These are phyloP conservation scores for Latrodectus geometricus DNA, from an alignment of 1,140 invertebrate species.

Conservation along the genomic window DNA sequence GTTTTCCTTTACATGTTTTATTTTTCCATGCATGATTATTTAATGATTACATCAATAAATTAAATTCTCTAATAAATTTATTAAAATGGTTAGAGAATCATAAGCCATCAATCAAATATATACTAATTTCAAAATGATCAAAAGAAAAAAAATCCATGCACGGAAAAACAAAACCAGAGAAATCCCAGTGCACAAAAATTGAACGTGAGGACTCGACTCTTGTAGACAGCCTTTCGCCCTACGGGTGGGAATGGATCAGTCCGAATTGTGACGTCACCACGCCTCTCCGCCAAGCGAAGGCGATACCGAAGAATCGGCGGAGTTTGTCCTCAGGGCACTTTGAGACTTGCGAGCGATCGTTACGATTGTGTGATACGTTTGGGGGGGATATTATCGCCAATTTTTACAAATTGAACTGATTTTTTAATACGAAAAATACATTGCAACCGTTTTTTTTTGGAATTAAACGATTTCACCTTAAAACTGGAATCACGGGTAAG, in stretches of 20 bases:
- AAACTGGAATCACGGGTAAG: background rate
- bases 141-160: background rate
- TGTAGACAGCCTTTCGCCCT: conserved; percentile 8
- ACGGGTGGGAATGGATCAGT: conserved; percentile 29
- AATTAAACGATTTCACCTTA: background rate
- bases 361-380: background rate
- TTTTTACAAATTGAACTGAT: background rate
- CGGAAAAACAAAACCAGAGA: background rate
- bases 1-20: too few species aligned
- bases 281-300: conserved; percentile 14
- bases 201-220: background rate
- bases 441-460: background rate
- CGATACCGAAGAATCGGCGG: background rate
- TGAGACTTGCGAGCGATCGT: background rate
- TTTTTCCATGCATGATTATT: too few species aligned
- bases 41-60: too few species aligned
- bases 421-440: background rate
- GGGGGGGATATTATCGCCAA: background rate
- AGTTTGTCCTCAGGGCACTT: background rate
- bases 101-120: too few species aligned
- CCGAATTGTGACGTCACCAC: conserved; percentile 33
- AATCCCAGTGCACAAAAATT: background rate
- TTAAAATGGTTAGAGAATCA: too few species aligned
- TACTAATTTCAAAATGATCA: too few species aligned
- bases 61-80: too few species aligned